Conservation (phyloP, 2,888 invertebrate genomes). For the Sericinus montela region DNA sequence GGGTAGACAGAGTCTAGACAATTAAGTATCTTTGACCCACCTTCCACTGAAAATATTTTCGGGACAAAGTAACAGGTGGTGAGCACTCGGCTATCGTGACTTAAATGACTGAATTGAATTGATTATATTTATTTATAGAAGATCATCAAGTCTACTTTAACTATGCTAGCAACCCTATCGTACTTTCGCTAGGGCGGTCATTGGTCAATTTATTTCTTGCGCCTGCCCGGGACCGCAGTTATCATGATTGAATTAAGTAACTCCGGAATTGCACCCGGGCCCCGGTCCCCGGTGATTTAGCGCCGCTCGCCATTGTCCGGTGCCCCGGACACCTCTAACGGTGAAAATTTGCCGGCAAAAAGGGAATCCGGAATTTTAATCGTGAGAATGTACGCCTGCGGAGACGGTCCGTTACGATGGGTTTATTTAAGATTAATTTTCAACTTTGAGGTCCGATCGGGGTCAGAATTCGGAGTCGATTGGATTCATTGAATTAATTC, state of each 20-base stretch:
- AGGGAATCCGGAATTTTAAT: slow-evolving; percentile 65
- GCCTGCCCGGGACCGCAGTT: slow-evolving; percentile 62
- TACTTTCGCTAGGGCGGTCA: slow-evolving; percentile 49
- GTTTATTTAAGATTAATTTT: slow-evolving; percentile 73
- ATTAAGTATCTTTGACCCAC: too few species aligned
- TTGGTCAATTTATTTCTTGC: slow-evolving; percentile 77
- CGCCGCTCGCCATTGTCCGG: slow-evolving; percentile 34
- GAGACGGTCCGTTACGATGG: slow-evolving; percentile 22
- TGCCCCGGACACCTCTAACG: slow-evolving; percentile 27
- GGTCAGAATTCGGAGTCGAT: slow-evolving; percentile 40
- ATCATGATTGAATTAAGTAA: slow-evolving; percentile 78
- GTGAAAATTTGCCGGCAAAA: slow-evolving; percentile 46
- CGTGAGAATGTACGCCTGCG: slow-evolving; percentile 52
- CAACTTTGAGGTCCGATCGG: slow-evolving; percentile 49
- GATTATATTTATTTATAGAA: too few species aligned
- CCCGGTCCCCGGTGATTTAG: slow-evolving; percentile 53
- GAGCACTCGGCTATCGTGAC: too few species aligned
- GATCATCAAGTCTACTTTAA: not conserved
- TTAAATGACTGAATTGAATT: too few species aligned
- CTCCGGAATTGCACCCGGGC: slow-evolving; percentile 45
- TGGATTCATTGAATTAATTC: slow-evolving; percentile 23
- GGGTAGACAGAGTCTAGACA: too few species aligned
- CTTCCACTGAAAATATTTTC: too few species aligned
- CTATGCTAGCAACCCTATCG: not conserved
- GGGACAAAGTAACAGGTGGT: too few species aligned